These are phyloP conservation scores for Zosterops borbonicus DNA, from an alignment of 2,113 vertebrate genomes.

Conservation along the genomic window DNA sequence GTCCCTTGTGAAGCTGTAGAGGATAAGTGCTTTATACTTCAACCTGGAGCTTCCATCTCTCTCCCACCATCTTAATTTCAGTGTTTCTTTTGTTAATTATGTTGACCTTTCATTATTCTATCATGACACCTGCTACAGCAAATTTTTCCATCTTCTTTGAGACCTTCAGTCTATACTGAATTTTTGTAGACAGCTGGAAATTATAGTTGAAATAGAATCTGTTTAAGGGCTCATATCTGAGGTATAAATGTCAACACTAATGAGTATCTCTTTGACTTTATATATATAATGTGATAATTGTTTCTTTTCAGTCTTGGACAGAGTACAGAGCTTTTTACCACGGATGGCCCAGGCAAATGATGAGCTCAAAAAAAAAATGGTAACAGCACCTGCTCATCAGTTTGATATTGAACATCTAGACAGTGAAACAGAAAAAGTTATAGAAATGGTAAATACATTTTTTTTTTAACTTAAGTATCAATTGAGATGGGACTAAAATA, in stretches of 20 bases:
- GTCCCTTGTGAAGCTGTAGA: background rate
- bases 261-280: background rate
- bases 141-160: background rate
- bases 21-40: background rate
- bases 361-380: slow-evolving; percentile 82
- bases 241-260: background rate
- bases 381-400: slow-evolving; percentile 69
- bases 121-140: background rate
- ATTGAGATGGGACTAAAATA: background rate
- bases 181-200: background rate
- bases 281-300: background rate
- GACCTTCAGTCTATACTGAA: background rate
- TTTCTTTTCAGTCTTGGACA: slow-evolving; percentile 80
- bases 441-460: slow-evolving; percentile 84
- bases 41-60: background rate
- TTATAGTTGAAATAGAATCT: background rate
- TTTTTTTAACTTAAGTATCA: background rate
- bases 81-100: background rate
- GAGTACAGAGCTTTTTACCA: slow-evolving; percentile 88
- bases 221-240: background rate
- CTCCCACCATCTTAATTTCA: background rate
- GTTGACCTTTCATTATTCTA: background rate
- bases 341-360: slow-evolving; percentile 89
- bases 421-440: slow-evolving; percentile 75
- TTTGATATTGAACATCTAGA: slow-evolving; percentile 89